Evolutionary conservation across 64 coral and sea anemone species (phyloP).

Genomic region (Actinia tenebrosa): DNA sequence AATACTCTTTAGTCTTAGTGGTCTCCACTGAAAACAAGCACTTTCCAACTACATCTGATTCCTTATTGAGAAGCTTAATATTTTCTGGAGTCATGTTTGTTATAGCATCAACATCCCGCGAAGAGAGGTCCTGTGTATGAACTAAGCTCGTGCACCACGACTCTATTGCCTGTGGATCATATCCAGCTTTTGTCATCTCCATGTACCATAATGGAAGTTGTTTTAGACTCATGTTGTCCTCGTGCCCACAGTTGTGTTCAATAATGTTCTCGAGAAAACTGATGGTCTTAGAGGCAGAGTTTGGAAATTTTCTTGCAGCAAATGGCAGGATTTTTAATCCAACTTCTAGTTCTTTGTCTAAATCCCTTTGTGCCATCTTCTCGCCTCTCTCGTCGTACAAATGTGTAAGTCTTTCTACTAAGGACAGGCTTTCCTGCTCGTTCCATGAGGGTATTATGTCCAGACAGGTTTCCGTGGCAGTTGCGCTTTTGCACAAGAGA

Average conservation of each 20-base stretch:
- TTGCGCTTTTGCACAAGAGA: not conserved
- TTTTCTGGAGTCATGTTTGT: constrained; percentile 6
- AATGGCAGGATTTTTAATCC: not conserved
- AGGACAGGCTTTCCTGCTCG: not conserved
- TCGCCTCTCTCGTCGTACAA: not conserved
- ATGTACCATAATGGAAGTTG: constrained; percentile 6
- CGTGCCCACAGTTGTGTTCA: not conserved
- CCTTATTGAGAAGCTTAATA: not conserved
- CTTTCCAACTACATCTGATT: not conserved
- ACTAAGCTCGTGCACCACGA: constrained; percentile 32
- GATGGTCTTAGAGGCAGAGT: not conserved
- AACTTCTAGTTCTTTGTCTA: not conserved
- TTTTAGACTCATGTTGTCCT: not conserved
- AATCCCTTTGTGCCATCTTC: not conserved
- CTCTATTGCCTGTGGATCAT: not conserved
- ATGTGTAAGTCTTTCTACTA: not conserved
- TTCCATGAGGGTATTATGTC: not conserved
- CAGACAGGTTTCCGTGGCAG: not conserved
- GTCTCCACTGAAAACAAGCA: constrained; percentile 14
- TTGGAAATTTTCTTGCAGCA: not conserved
- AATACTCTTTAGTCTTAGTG: not conserved
- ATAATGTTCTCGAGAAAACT: not conserved
- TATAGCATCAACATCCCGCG: constrained; percentile 38
- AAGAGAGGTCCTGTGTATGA: not conserved
- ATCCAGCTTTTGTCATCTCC: constrained; percentile 15